Evolutionary conservation across 2,113 vertebrate genomes (phyloP).

Genomic region (Nannobrachium achirus): DNA sequence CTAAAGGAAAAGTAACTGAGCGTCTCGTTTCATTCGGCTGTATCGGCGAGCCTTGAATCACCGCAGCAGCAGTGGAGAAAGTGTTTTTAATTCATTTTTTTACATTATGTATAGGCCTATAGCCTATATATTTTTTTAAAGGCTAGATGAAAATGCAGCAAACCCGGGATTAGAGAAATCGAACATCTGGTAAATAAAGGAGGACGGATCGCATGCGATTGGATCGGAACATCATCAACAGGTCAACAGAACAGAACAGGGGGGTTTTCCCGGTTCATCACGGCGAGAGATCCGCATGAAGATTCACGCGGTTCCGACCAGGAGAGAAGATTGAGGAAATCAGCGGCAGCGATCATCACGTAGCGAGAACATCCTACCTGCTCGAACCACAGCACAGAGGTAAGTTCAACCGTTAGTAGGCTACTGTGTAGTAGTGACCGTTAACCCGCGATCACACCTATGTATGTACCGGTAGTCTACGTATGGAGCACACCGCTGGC

Average conservation of each 20-base stretch:
- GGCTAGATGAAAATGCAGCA: conserved; percentile 30
- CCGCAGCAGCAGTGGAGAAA: conserved; percentile 10
- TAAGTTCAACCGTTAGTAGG: conserved; percentile 56
- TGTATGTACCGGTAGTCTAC: no score
- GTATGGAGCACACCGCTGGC: no score
- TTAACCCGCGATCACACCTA: no score
- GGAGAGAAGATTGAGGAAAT: conserved; percentile 8
- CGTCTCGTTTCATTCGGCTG: no score
- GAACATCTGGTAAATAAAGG: background rate
- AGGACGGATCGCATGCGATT: conserved; percentile 7
- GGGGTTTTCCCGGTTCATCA: conserved; percentile 34
- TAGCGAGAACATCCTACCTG: conserved; percentile 8
- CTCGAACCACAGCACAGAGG: conserved; percentile 29
- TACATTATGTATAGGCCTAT: no score
- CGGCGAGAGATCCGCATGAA: conserved; percentile 44
- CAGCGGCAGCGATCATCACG: background rate
- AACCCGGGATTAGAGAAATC: conserved; percentile 21
- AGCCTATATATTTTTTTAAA: no score
- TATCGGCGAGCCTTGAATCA: background rate
- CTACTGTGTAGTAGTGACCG: no score
- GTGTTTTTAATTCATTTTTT: conserved; percentile 3
- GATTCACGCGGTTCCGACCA: conserved; percentile 1
- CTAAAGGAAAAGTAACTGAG: background rate
- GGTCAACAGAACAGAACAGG: conserved; percentile 7
- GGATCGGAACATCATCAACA: conserved; percentile 18